phyloP scores from a whole-genome alignment of 2,888 invertebrate genomes.

The Latrodectus hesperus region DNA sequence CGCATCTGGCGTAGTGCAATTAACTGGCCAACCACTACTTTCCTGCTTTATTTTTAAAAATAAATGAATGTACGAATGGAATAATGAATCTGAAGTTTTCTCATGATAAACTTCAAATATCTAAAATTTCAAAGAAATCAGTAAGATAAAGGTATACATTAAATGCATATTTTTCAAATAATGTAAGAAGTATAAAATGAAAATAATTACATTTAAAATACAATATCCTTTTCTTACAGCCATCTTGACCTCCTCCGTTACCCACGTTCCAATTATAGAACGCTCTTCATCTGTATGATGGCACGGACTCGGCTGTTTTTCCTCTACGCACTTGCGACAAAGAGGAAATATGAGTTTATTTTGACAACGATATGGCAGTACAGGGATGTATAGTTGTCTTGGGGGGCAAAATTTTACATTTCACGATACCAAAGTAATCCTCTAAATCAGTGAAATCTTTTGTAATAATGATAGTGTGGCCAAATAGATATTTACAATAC shows the following conservation, averaged over 20 bases:
- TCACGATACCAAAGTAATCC: conserved; percentile 5
- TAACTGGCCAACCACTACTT: too few species aligned
- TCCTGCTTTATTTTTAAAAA: too few species aligned
- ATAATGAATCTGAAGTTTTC: too few species aligned
- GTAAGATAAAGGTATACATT: too few species aligned
- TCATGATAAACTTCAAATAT: too few species aligned
- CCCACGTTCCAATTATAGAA: conserved; percentile 7
- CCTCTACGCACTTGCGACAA: neutral
- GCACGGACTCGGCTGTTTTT: neutral
- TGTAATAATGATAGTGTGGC: conserved; percentile 16
- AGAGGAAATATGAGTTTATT: conserved; percentile 13
- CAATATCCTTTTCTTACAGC: too few species aligned
- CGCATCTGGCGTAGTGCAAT: too few species aligned
- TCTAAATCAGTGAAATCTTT: conserved; percentile 4
- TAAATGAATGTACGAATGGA: too few species aligned
- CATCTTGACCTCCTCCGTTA: conserved; percentile 6
- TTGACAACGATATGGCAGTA: neutral
- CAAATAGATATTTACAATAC: conserved; percentile 7
- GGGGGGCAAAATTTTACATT: neutral
- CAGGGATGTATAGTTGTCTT: neutral
- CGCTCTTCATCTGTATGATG: neutral
- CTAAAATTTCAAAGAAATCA: too few species aligned
- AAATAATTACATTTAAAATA: too few species aligned
- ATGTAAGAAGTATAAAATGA: too few species aligned
- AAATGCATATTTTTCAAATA: too few species aligned